These are phyloP conservation scores for Seira musarum DNA, from an alignment of 2,888 invertebrate genomes.

Conservation along the genomic window DNA sequence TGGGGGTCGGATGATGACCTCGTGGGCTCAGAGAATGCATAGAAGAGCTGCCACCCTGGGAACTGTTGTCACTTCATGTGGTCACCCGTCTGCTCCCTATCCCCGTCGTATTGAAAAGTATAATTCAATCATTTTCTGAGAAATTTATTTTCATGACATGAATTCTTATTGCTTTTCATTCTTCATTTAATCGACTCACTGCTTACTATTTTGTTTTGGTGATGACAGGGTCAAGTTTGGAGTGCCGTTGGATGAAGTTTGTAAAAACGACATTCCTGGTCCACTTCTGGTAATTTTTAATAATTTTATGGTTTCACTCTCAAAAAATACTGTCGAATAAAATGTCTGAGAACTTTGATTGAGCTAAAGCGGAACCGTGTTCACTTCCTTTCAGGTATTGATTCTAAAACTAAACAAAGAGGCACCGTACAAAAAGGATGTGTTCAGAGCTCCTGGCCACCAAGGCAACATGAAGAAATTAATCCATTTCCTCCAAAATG, in stretches of 20 bases:
- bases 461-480: slow-evolving; percentile 95
- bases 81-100: slow-evolving; percentile 87
- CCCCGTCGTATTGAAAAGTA: slow-evolving; percentile 87
- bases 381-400: slow-evolving; percentile 78
- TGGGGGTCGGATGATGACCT: slow-evolving; percentile 68
- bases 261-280: slow-evolving; percentile 95
- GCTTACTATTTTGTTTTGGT: background rate
- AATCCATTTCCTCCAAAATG: slow-evolving; percentile 91
- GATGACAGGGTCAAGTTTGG: slow-evolving; percentile 88
- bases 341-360: too few species aligned
- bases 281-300: slow-evolving; percentile 82
- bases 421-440: slow-evolving; percentile 93
- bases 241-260: slow-evolving; percentile 91
- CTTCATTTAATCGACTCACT: background rate
- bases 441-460: slow-evolving; percentile 95
- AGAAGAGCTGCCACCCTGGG: slow-evolving; percentile 91
- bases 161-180: background rate
- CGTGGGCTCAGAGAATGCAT: slow-evolving; percentile 74
- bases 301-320: background rate
- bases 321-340: background rate
- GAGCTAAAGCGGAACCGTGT: too few species aligned
- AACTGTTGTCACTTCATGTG: slow-evolving; percentile 92
- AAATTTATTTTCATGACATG: background rate
- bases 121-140: slow-evolving; percentile 56
- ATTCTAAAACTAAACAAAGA: slow-evolving; percentile 95